A percentile compares a stretch with the other conserved stretches of the same genome.
Evolutionary conservation across 2,113 vertebrate species (phyloP).

Genomic region (Ellobius talpinus): DNA sequence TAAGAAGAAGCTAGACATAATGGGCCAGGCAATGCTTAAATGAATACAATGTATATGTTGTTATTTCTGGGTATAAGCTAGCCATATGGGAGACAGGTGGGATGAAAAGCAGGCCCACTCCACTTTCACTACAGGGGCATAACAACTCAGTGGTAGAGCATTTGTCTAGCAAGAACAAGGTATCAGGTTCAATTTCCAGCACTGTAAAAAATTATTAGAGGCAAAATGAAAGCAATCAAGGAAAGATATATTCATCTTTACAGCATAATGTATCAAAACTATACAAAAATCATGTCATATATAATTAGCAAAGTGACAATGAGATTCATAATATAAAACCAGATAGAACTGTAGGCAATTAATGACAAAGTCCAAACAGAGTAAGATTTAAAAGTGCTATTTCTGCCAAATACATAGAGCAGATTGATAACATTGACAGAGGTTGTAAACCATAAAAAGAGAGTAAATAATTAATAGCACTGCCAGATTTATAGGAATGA

Average conservation of each 20-base stretch:
- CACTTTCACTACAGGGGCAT: too few relatives aligned
- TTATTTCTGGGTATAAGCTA: too few relatives aligned
- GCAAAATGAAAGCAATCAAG: neutral
- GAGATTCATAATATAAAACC: neutral
- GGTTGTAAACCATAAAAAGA: neutral
- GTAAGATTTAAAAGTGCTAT: neutral
- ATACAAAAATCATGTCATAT: neutral
- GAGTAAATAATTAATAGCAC: neutral
- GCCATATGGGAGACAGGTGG: too few relatives aligned
- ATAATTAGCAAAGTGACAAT: neutral
- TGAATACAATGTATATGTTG: too few relatives aligned
- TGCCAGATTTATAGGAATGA: neutral
- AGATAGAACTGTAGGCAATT: neutral
- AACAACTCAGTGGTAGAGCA: neutral
- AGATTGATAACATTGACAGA: neutral
- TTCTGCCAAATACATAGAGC: neutral
- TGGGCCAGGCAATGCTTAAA: too few relatives aligned
- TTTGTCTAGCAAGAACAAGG: neutral
- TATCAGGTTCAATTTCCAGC: too few relatives aligned
- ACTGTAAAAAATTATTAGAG: neutral
- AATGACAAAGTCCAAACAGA: neutral
- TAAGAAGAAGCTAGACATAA: too few relatives aligned
- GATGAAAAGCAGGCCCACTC: too few relatives aligned
- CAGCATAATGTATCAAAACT: neutral
- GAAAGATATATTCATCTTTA: neutral